A percentile compares a stretch with the other conserved stretches of the same genome.
These are phyloP conservation scores for Pampus argenteus DNA, from an alignment of 2,797 vertebrate genomes.

Conservation along the genomic window DNA sequence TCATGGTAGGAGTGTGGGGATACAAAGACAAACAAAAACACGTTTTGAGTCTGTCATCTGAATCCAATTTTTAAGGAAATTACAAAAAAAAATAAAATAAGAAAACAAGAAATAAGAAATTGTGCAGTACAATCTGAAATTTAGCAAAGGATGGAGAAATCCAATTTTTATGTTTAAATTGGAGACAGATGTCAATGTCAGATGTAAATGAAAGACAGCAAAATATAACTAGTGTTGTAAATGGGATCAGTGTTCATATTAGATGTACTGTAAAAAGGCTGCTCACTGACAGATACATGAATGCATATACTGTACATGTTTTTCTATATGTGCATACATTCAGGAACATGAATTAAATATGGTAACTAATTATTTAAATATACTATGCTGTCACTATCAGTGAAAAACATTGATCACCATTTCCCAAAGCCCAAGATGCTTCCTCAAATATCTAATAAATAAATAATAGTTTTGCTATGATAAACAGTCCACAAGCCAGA, in stretches of 20 bases:
- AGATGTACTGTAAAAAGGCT: not conserved
- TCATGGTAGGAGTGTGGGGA: not conserved
- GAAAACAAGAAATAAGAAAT: slow-evolving; percentile 1
- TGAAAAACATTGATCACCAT: too few relatives aligned
- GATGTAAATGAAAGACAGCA: slow-evolving; percentile 1
- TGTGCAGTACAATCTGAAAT: not conserved
- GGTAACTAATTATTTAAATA: not conserved
- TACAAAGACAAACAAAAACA: not conserved
- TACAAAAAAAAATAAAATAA: not conserved
- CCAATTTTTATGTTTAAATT: not conserved
- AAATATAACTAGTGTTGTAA: not conserved
- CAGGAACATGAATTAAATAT: not conserved
- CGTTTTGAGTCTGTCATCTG: not conserved
- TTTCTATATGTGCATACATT: not conserved
- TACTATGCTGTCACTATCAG: too few relatives aligned
- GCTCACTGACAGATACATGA: not conserved
- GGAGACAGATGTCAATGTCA: not conserved
- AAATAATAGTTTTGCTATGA: too few relatives aligned
- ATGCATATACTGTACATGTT: not conserved
- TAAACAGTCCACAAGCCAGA: too few relatives aligned
- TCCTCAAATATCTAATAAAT: too few relatives aligned
- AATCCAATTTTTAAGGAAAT: not conserved
- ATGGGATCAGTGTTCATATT: not conserved
- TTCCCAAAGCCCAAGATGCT: too few relatives aligned
- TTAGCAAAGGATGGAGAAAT: not conserved